Percentiles rank a stretch among this genome's conserved stretches.
Conservation (phyloP, 2,797 vertebrate genomes). For the Oreochromis grahami region DNA sequence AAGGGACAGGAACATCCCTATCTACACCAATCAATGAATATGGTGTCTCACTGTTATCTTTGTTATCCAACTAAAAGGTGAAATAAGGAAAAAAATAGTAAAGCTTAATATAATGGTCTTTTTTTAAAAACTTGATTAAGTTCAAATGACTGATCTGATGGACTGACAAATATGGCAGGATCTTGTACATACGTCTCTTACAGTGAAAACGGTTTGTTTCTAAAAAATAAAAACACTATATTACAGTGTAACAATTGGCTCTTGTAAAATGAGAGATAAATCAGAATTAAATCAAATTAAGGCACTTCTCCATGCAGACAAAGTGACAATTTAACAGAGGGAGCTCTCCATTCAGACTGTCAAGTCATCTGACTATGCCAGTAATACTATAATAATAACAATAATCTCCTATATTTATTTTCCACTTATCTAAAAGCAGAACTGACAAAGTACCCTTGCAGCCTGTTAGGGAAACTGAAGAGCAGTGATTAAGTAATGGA, state of each 20-base stretch:
- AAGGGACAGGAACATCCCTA: neutral
- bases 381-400: constrained; percentile 2
- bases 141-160: neutral
- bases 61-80: neutral
- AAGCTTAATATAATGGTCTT: neutral
- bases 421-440: constrained; percentile 5
- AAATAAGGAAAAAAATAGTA: neutral
- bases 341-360: neutral
- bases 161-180: neutral
- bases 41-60: neutral
- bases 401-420: neutral
- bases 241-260: neutral
- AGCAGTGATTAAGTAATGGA: neutral
- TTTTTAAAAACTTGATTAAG: neutral
- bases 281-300: constrained; percentile 6
- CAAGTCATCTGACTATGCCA: neutral
- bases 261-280: neutral
- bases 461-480: neutral
- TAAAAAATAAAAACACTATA: neutral
- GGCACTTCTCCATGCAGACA: neutral
- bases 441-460: neutral
- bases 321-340: neutral
- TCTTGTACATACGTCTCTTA: neutral
- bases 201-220: neutral
- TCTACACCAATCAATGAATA: neutral